Percentiles rank a stretch among this genome's conserved stretches.
phyloP scores from a whole-genome alignment of 2,797 vertebrate genomes.

The Apogon hyalosoma region DNA sequence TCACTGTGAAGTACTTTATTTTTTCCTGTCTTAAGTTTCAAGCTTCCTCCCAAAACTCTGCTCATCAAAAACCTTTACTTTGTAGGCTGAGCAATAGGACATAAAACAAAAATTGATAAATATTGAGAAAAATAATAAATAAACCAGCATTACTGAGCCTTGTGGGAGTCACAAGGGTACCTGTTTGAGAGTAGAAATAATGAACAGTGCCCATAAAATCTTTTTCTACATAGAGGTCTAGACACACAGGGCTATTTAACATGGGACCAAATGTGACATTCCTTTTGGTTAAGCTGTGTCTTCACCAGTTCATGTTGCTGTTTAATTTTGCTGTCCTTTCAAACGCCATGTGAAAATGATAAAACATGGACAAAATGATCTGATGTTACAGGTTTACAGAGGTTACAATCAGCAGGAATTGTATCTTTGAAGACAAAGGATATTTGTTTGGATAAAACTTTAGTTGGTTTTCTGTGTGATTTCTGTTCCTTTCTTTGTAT shows the following conservation, averaged over 20 bases:
- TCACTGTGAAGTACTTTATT: conserved; percentile 85
- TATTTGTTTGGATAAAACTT: conserved; percentile 1
- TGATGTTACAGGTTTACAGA: conserved; percentile 27
- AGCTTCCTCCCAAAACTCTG: conserved; percentile 30
- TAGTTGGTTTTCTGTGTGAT: conserved; percentile 7
- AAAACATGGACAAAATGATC: conserved; percentile 7
- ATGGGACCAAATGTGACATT: conserved; percentile 85
- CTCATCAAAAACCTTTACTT: conserved; percentile 63
- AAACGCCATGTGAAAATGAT: conserved; percentile 1
- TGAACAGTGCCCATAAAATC: conserved; percentile 28
- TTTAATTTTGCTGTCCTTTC: conserved; percentile 17
- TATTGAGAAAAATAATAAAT: conserved; percentile 28
- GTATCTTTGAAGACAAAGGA: conserved; percentile 13
- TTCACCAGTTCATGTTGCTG: conserved; percentile 17
- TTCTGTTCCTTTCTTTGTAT: conserved; percentile 9
- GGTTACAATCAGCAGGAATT: conserved; percentile 1
- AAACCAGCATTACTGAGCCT: conserved; percentile 75
- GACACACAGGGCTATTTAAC: conserved; percentile 71
- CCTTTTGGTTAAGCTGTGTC: conserved; percentile 72
- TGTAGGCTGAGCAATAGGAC: conserved; percentile 85
- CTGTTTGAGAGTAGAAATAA: conserved; percentile 21
- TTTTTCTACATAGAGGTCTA: conserved; percentile 56
- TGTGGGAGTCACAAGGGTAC: conserved; percentile 33
- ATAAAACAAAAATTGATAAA: conserved; percentile 26
- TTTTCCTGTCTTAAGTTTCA: conserved; percentile 48